phyloP scores from a whole-genome alignment of 2,113 vertebrate genomes.

The Lophotis ruficrista region DNA sequence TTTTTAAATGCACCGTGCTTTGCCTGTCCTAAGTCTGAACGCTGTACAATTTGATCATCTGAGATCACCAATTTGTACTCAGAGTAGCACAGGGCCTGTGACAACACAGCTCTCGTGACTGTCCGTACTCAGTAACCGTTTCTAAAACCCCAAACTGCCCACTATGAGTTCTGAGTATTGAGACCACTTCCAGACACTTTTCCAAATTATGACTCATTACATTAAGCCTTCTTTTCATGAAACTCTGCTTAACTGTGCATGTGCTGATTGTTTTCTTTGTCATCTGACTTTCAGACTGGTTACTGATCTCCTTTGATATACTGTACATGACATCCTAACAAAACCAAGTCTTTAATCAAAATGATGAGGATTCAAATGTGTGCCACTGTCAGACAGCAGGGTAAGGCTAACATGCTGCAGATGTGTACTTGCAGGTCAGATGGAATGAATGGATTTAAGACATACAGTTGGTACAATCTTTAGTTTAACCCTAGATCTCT shows the following conservation, averaged over 20 bases:
- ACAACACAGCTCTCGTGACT: slow-evolving; percentile 43
- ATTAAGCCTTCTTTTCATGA: slow-evolving; percentile 62
- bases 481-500: slow-evolving; percentile 70
- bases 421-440: slow-evolving; percentile 80
- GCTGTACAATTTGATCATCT: background rate
- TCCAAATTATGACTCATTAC: slow-evolving; percentile 77
- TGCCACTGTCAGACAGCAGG: slow-evolving; percentile 75
- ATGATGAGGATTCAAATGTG: slow-evolving; percentile 76
- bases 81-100: slow-evolving; percentile 5
- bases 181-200: slow-evolving; percentile 58
- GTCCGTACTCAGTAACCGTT: slow-evolving; percentile 2
- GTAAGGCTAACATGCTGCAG: slow-evolving; percentile 69
- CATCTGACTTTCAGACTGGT: slow-evolving; percentile 81
- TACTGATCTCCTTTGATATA: slow-evolving; percentile 83
- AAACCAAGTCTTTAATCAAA: slow-evolving; percentile 82
- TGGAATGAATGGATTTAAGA: slow-evolving; percentile 76
- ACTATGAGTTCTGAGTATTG: background rate
- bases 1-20: background rate
- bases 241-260: slow-evolving; percentile 68
- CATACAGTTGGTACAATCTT: slow-evolving; percentile 59
- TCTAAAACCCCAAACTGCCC: slow-evolving; percentile 48
- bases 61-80: slow-evolving; percentile 38
- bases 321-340: slow-evolving; percentile 80
- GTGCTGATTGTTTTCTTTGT: slow-evolving; percentile 75
- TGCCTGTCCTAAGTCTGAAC: slow-evolving; percentile 5